These are phyloP conservation scores for Subacronicta megacephala DNA, from an alignment of 2,888 invertebrate genomes.

Conservation along the genomic window DNA sequence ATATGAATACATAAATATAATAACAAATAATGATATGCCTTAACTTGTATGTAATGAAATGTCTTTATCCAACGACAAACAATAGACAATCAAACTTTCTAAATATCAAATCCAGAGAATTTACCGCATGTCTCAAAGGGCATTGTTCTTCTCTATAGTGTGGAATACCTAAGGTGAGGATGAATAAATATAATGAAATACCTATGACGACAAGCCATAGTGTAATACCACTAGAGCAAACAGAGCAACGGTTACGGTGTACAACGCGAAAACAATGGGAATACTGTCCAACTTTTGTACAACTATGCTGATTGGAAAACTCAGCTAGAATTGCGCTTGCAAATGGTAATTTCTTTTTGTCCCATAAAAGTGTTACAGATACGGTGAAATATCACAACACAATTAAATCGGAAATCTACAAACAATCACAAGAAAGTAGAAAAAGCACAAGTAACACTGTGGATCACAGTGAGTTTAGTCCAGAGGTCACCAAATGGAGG, in stretches of 20 bases:
- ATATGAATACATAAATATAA: too few relatives aligned
- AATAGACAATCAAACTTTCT: slow-evolving; percentile 6
- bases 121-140: slow-evolving; percentile 2
- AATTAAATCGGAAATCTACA: slow-evolving; percentile 7
- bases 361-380: slow-evolving; percentile 23
- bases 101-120: slow-evolving; percentile 16
- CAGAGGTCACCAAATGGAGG: too few relatives aligned
- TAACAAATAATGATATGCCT: not conserved
- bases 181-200: slow-evolving; percentile 51
- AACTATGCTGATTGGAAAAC: slow-evolving; percentile 63
- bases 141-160: slow-evolving; percentile 6
- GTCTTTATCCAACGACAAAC: slow-evolving; percentile 6
- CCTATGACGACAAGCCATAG: slow-evolving; percentile 42
- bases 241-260: slow-evolving; percentile 35
- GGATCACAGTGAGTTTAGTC: too few relatives aligned
- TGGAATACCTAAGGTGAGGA: slow-evolving; percentile 28
- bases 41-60: not conserved
- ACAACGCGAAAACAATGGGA: slow-evolving; percentile 60
- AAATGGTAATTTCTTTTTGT: slow-evolving; percentile 31
- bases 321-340: slow-evolving; percentile 48
- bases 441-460: too few relatives aligned
- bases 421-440: too few relatives aligned
- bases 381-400: slow-evolving; percentile 20
- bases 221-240: slow-evolving; percentile 37
- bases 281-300: slow-evolving; percentile 67